Conservation (phyloP, 1,140 invertebrate species). For the Camponotus vicinus region DNA sequence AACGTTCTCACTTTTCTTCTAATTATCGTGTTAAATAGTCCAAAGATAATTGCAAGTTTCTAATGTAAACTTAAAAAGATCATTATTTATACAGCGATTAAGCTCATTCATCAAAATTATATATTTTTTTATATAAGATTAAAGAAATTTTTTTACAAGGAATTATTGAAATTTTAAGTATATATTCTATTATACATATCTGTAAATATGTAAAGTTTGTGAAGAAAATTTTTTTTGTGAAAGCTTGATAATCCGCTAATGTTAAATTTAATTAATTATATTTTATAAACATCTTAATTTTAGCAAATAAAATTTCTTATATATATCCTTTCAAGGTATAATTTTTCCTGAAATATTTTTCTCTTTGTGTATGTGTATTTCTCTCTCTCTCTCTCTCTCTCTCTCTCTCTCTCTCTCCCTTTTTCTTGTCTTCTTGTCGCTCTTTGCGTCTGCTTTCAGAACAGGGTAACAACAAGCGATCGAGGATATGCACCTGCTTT, state of each 20-base stretch:
- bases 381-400: background rate
- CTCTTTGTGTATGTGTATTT: background rate
- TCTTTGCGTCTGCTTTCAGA: conserved; percentile 33
- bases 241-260: no score
- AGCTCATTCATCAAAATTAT: background rate
- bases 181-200: background rate
- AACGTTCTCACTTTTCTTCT: conserved; percentile 37
- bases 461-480: conserved; percentile 59
- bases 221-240: no score
- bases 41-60: conserved; percentile 54
- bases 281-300: background rate
- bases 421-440: background rate
- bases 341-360: conserved; percentile 25
- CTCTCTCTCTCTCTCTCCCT: background rate
- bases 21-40: conserved; percentile 35
- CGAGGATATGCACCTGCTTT: conserved; percentile 63
- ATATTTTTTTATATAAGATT: background rate
- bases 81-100: conserved; percentile 49
- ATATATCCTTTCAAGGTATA: conserved; percentile 11
- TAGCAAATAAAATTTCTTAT: background rate
- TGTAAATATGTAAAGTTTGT: no score
- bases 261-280: no score
- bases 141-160: background rate
- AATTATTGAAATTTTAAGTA: background rate
- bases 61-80: conserved; percentile 32